Conservation (phyloP, 92 coral and sea anemone species). For the Muricea muricata region DNA sequence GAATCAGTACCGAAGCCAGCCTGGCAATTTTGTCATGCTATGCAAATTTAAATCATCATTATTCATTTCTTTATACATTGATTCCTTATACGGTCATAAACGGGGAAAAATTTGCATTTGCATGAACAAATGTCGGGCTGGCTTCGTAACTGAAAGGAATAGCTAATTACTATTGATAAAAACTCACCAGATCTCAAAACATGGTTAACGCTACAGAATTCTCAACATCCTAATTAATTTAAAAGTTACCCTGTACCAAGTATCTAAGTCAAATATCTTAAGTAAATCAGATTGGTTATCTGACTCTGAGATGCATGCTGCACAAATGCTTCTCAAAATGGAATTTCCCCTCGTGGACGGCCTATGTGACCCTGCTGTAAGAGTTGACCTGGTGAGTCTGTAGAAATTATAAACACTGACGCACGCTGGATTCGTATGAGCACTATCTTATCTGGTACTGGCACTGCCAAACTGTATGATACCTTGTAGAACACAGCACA, state of each 20-base stretch:
- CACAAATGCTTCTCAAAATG: constrained; percentile 42
- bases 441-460: neutral
- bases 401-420: constrained; percentile 41
- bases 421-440: constrained; percentile 37
- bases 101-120: too few relatives aligned
- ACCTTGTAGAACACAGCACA: constrained; percentile 46
- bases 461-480: constrained; percentile 6
- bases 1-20: too few relatives aligned
- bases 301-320: constrained; percentile 62
- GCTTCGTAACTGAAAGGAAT: too few relatives aligned
- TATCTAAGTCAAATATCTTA: constrained; percentile 47
- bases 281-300: constrained; percentile 49
- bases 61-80: too few relatives aligned
- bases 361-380: constrained; percentile 53
- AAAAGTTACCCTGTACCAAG: constrained; percentile 50
- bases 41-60: too few relatives aligned
- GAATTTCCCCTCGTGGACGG: constrained; percentile 57
- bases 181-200: constrained; percentile 44
- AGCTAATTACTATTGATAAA: too few relatives aligned
- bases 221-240: constrained; percentile 37
- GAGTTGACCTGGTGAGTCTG: constrained; percentile 37
- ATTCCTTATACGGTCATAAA: too few relatives aligned
- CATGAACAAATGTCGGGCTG: too few relatives aligned
- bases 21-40: too few relatives aligned
- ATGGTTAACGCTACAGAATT: constrained; percentile 47